Conservation (phyloP, 1,140 invertebrate genomes). For the Polypedilum pembai region DNA sequence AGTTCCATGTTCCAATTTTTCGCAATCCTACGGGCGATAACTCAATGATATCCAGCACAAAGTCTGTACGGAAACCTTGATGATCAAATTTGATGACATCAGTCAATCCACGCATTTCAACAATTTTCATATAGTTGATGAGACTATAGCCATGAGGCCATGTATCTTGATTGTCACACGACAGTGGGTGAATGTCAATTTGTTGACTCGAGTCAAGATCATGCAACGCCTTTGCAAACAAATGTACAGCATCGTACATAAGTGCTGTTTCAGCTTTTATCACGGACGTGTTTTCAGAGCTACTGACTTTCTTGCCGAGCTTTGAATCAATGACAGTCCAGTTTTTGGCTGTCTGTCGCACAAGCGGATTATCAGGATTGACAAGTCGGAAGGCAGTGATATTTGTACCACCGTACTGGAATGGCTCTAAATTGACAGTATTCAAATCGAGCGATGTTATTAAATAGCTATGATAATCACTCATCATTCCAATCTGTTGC, state of each 20-base stretch:
- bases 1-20: conserved; percentile 85
- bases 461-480: conserved; percentile 84
- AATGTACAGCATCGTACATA: conserved; percentile 89
- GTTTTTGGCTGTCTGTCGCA: conserved; percentile 67
- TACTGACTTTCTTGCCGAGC: conserved; percentile 10
- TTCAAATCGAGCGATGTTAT: conserved; percentile 85
- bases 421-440: conserved; percentile 83
- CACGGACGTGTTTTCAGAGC: not conserved
- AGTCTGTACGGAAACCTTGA: conserved; percentile 85
- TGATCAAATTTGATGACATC: conserved; percentile 92
- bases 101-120: conserved; percentile 84
- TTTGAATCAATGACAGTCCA: conserved; percentile 47
- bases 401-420: conserved; percentile 88
- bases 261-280: conserved; percentile 86
- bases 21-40: conserved; percentile 69
- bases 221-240: conserved; percentile 89
- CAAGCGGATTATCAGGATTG: conserved; percentile 64
- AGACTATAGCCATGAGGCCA: conserved; percentile 92
- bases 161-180: conserved; percentile 81
- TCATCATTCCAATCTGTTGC: conserved; percentile 93
- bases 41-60: conserved; percentile 83
- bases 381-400: conserved; percentile 83
- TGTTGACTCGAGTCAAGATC: conserved; percentile 83
- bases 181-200: conserved; percentile 79
- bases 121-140: conserved; percentile 97